Evolutionary conservation across 2,113 vertebrate genomes (phyloP).

Genomic region (Thunnus thynnus): DNA sequence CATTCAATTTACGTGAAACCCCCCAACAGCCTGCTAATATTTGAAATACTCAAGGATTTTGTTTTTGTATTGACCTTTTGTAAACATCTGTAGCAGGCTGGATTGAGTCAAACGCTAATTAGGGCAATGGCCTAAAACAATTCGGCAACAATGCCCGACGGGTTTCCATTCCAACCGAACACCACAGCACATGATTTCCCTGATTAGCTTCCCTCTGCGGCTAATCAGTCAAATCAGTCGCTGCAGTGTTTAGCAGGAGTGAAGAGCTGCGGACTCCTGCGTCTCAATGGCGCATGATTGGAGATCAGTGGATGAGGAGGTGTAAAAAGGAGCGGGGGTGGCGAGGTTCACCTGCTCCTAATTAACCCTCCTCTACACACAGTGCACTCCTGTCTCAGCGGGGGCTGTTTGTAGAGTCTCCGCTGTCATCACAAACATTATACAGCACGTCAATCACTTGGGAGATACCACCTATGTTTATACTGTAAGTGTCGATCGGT

Average conservation of each 20-base stretch:
- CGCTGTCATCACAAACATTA: conserved; percentile 22
- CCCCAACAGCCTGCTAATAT: not conserved
- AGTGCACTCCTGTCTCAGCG: conserved; percentile 17
- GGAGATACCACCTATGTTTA: not conserved
- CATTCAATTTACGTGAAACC: not conserved
- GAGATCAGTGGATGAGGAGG: conserved; percentile 41
- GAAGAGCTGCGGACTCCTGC: conserved; percentile 24
- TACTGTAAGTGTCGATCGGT: not conserved
- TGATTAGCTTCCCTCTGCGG: conserved; percentile 56
- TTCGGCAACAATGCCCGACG: not conserved
- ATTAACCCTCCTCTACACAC: conserved; percentile 49
- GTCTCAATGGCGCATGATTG: conserved; percentile 45
- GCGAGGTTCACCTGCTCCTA: conserved; percentile 52
- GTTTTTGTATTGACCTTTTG: conserved; percentile 45
- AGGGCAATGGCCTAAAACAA: conserved; percentile 24
- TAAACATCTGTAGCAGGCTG: conserved; percentile 43
- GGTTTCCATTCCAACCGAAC: conserved; percentile 26
- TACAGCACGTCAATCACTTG: conserved; percentile 14
- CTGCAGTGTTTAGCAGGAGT: conserved; percentile 24
- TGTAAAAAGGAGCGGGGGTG: not conserved
- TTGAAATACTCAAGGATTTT: conserved; percentile 1
- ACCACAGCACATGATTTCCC: conserved; percentile 3
- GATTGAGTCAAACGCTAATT: conserved; percentile 23
- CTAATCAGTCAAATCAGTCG: conserved; percentile 63
- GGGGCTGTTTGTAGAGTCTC: conserved; percentile 31